Conservation (phyloP, 1,140 invertebrate species). For the Cherax destructor region DNA sequence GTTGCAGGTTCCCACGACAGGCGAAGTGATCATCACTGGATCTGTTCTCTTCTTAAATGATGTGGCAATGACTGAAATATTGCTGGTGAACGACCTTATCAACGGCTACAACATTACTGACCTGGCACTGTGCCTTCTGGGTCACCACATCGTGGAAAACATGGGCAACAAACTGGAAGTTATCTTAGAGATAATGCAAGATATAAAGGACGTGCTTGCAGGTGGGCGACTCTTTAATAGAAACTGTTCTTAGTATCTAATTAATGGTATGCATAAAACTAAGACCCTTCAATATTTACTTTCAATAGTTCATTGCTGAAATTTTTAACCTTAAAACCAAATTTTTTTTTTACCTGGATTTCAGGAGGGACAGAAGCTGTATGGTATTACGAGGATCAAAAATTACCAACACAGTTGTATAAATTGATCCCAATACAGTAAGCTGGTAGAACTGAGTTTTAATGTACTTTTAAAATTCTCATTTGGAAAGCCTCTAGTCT, state of each 20-base stretch:
- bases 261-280: no score
- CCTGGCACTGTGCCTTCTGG: background rate
- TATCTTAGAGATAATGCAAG: background rate
- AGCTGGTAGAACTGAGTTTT: background rate
- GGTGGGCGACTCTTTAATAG: background rate
- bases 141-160: background rate
- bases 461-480: no score
- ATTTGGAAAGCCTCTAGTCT: no score
- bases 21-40: background rate
- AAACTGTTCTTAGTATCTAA: no score
- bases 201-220: background rate
- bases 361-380: background rate
- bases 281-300: no score
- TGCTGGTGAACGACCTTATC: background rate
- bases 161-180: background rate
- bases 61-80: background rate
- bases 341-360: background rate
- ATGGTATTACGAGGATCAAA: background rate
- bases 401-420: background rate
- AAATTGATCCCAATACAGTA: background rate
- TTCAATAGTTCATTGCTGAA: no score
- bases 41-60: background rate
- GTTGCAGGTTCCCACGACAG: background rate
- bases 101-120: conserved; percentile 7
- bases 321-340: no score